These are phyloP conservation scores for Aurelia aurita DNA, from an alignment of 30 jellyfish, hydroid and myxozoan genomes.

Conservation along the genomic window DNA sequence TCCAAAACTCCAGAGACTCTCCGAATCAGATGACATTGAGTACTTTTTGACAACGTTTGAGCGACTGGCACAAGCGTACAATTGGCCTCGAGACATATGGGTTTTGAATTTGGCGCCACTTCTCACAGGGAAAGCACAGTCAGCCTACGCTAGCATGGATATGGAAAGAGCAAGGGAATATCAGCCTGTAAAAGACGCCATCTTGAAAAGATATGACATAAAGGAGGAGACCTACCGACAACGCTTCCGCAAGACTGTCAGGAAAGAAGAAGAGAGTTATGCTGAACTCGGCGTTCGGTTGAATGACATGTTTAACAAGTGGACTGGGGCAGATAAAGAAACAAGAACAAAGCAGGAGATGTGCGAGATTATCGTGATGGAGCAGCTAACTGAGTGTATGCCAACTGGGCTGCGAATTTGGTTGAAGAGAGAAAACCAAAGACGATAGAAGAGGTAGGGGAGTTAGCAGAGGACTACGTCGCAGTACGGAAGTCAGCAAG, in stretches of 20 bases:
- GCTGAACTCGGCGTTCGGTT: too few relatives aligned
- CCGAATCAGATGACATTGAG: slow-evolving; percentile 6
- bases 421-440: slow-evolving; percentile 13
- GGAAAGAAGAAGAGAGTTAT: too few relatives aligned
- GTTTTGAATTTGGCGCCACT: slow-evolving; percentile 24
- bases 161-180: too few relatives aligned
- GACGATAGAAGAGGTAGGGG: slow-evolving; percentile 8
- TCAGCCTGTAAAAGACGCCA: too few relatives aligned
- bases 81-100: slow-evolving; percentile 9
- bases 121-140: too few relatives aligned
- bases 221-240: too few relatives aligned
- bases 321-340: slow-evolving; percentile 12
- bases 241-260: too few relatives aligned
- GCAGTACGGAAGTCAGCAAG: slow-evolving; percentile 11
- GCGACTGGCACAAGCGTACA: slow-evolving; percentile 10
- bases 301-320: too few relatives aligned
- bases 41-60: slow-evolving; percentile 15
- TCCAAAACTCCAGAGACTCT: slow-evolving; percentile 12
- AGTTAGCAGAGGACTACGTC: slow-evolving; percentile 2
- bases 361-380: neutral
- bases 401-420: slow-evolving; percentile 5
- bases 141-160: too few relatives aligned
- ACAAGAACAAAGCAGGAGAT: slow-evolving; percentile 11
- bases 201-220: too few relatives aligned
- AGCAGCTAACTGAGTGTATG: slow-evolving; percentile 1